Conservation (phyloP, 2,888 invertebrate genomes). For the Troides helena region DNA sequence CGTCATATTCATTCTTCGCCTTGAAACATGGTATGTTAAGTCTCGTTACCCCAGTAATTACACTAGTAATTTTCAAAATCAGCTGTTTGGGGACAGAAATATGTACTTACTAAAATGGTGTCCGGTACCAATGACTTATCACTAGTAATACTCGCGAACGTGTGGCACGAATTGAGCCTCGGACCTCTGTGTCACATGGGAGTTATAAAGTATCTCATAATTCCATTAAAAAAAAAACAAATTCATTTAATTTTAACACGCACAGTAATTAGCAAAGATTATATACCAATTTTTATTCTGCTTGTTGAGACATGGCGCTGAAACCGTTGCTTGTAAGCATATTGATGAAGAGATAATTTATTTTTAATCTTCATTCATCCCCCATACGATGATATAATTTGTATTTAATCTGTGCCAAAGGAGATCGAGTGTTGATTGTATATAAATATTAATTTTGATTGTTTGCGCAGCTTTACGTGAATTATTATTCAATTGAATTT, state of each 20-base stretch:
- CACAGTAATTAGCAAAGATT: slow-evolving; percentile 7
- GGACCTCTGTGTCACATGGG: too few relatives aligned
- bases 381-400: slow-evolving; percentile 15
- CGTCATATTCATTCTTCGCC: too few relatives aligned
- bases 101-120: too few relatives aligned
- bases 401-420: slow-evolving; percentile 19
- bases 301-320: slow-evolving; percentile 12
- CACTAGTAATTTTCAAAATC: too few relatives aligned
- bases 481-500: not conserved
- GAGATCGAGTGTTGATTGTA: not conserved
- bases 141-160: too few relatives aligned
- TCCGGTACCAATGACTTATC: too few relatives aligned
- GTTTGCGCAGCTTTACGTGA: not conserved
- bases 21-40: too few relatives aligned
- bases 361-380: slow-evolving; percentile 27
- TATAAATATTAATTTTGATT: not conserved
- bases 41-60: too few relatives aligned
- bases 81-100: too few relatives aligned
- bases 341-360: slow-evolving; percentile 15
- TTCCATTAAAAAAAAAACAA: not conserved
- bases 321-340: not conserved
- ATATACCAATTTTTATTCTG: slow-evolving; percentile 18
- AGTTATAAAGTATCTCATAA: too few relatives aligned
- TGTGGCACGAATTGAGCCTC: too few relatives aligned
- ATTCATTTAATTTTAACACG: not conserved